phyloP scores from a whole-genome alignment of 2,888 invertebrate species.

The Tetragonula carbonaria region DNA sequence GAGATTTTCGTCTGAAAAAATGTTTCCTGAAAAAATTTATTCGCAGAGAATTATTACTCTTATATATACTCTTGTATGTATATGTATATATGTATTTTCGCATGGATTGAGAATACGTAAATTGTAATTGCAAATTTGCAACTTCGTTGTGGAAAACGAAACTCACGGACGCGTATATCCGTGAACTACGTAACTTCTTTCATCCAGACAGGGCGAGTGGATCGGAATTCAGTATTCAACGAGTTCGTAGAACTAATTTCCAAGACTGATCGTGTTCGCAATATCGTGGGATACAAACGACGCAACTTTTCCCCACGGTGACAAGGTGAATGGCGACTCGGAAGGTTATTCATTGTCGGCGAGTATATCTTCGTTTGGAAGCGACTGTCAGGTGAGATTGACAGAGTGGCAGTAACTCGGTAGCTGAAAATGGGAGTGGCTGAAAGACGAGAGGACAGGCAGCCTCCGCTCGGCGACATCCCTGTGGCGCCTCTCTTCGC shows the following conservation, averaged over 20 bases:
- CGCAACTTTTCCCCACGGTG: slow-evolving; percentile 50
- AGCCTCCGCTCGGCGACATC: slow-evolving; percentile 74
- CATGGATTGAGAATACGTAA: too few species aligned
- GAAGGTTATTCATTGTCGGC: slow-evolving; percentile 60
- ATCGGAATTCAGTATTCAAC: slow-evolving; percentile 16
- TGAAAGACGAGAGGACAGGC: slow-evolving; percentile 75
- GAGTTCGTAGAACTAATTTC: slow-evolving; percentile 45
- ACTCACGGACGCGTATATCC: not conserved
- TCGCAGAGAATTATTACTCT: too few species aligned
- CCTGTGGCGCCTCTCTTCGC: slow-evolving; percentile 72
- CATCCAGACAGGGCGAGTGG: not conserved
- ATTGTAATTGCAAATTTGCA: too few species aligned
- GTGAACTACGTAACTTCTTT: not conserved
- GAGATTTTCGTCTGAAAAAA: too few species aligned
- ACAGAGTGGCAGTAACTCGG: slow-evolving; percentile 75
- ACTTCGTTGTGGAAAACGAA: too few species aligned
- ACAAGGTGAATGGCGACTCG: slow-evolving; percentile 54
- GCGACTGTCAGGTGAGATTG: slow-evolving; percentile 64
- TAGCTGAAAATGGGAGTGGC: slow-evolving; percentile 79
- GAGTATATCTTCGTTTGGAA: slow-evolving; percentile 57
- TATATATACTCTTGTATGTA: too few species aligned
- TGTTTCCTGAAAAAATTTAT: too few species aligned
- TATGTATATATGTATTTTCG: too few species aligned
- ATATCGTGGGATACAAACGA: slow-evolving; percentile 46
- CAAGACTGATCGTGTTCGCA: slow-evolving; percentile 50